These are phyloP conservation scores for Rotaria socialis DNA, from an alignment of 2,888 invertebrate species.

Conservation along the genomic window DNA sequence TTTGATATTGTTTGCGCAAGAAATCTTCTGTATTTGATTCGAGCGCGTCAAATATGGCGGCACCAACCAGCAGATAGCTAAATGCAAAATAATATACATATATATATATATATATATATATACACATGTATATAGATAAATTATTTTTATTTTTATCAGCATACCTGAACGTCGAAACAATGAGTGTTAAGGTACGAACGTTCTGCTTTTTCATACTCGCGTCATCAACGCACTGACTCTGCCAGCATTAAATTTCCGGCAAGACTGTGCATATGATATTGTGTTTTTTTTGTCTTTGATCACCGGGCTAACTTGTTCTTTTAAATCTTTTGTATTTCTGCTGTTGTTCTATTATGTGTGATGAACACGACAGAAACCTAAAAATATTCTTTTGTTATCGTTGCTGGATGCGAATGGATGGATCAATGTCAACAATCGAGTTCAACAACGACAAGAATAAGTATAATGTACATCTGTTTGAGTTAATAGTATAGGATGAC, in stretches of 20 bases:
- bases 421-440: constrained; percentile 1
- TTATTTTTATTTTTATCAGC: too few species aligned
- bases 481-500: not conserved
- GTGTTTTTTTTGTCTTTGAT: not conserved
- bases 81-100: not conserved
- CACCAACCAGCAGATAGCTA: constrained; percentile 86
- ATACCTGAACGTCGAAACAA: constrained; percentile 43
- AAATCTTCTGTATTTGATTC: constrained; percentile 62
- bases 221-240: constrained; percentile 6
- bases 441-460: not conserved
- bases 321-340: not conserved
- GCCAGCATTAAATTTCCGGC: constrained; percentile 15
- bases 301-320: not conserved
- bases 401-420: not conserved
- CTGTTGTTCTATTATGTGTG: not conserved
- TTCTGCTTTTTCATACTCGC: constrained; percentile 46
- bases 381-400: not conserved
- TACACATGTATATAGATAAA: too few species aligned
- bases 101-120: too few species aligned
- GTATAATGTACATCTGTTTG: not conserved
- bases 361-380: not conserved
- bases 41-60: constrained; percentile 93
- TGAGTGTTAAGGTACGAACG: constrained; percentile 46
- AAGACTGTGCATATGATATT: not conserved
- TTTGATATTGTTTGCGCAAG: constrained; percentile 32